These are phyloP conservation scores for Heliangelus exortis DNA, from an alignment of 2,797 vertebrate species.

Conservation along the genomic window DNA sequence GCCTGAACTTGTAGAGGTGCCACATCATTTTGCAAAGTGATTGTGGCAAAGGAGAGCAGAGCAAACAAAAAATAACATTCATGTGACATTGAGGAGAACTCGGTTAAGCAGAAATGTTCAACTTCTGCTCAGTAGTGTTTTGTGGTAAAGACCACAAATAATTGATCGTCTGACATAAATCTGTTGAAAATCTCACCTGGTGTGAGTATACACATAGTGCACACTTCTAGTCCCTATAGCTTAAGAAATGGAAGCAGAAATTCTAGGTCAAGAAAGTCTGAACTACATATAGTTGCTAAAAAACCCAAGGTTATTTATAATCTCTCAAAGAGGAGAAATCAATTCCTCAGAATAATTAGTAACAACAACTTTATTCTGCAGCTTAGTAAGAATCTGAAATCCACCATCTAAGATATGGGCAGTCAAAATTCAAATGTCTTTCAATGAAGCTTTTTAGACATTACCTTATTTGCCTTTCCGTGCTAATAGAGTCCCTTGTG, in stretches of 20 bases:
- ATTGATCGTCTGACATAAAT: neutral
- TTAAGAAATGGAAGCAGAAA: neutral
- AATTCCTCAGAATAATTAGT: neutral
- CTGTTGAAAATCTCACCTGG: neutral
- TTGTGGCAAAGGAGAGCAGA: neutral
- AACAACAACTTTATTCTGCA: neutral
- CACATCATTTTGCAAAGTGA: slow-evolving; percentile 35
- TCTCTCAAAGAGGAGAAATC: neutral
- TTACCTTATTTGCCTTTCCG: neutral
- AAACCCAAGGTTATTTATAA: neutral
- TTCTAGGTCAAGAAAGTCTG: neutral
- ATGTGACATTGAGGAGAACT: neutral
- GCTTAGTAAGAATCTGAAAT: neutral
- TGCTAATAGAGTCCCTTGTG: neutral
- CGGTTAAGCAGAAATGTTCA: neutral
- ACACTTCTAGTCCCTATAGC: neutral
- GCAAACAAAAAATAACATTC: slow-evolving; percentile 15
- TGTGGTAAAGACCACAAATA: neutral
- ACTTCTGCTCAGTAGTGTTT: neutral
- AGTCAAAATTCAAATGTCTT: neutral
- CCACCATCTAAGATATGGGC: neutral
- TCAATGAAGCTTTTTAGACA: neutral
- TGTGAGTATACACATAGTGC: neutral
- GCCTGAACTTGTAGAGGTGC: slow-evolving; percentile 21
- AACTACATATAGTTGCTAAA: neutral